Percentiles rank a stretch among this genome's conserved stretches.
These are phyloP conservation scores for Atherix ibis DNA, from an alignment of 2,888 invertebrate genomes.

Conservation along the genomic window DNA sequence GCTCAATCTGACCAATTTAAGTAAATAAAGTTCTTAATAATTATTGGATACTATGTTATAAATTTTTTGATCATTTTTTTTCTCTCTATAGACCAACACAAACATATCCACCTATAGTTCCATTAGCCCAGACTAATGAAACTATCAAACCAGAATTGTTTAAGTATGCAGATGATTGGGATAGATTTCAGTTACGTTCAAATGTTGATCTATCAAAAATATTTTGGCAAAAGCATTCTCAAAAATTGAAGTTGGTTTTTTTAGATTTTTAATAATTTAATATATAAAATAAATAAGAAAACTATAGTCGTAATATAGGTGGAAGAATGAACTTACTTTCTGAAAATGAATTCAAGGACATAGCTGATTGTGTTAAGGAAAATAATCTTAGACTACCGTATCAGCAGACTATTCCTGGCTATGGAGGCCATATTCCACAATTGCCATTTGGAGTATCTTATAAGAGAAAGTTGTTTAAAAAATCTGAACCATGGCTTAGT, in stretches of 20 bases:
- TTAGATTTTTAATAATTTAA: background rate
- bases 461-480: conserved; percentile 9
- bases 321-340: too few relatives aligned
- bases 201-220: conserved; percentile 11
- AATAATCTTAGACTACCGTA: conserved; percentile 10
- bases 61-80: too few relatives aligned
- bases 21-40: too few relatives aligned
- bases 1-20: too few relatives aligned
- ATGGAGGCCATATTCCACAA: conserved; percentile 12
- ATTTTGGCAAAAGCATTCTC: conserved; percentile 10
- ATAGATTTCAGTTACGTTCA: conserved; percentile 9
- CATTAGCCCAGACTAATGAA: too few relatives aligned
- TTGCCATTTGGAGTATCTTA: conserved; percentile 10
- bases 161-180: conserved; percentile 11
- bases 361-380: conserved; percentile 2
- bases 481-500: conserved; percentile 11
- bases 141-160: conserved; percentile 8
- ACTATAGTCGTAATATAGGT: background rate
- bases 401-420: conserved; percentile 10
- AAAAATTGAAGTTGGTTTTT: background rate
- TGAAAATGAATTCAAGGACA: background rate
- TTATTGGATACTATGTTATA: too few relatives aligned
- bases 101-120: too few relatives aligned
- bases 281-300: background rate
- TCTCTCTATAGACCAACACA: too few relatives aligned